Conservation (phyloP, 2,888 invertebrate genomes). For the Cynaeus angustus region DNA sequence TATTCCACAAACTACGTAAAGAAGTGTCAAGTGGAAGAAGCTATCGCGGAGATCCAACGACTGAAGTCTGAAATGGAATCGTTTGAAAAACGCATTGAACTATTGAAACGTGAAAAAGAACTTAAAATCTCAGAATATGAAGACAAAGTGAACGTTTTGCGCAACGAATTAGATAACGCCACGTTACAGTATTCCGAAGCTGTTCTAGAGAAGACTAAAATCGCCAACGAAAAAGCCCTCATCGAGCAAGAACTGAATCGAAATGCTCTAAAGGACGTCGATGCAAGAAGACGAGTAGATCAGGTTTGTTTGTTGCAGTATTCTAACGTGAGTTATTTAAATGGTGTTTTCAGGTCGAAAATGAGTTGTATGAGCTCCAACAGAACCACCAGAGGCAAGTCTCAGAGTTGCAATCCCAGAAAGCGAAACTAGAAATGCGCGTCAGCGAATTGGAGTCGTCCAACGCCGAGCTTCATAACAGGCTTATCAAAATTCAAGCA, state of each 20-base stretch:
- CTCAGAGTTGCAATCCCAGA: constrained; percentile 67
- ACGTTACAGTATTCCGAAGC: constrained; percentile 84
- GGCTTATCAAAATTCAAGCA: constrained; percentile 63
- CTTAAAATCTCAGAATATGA: constrained; percentile 69
- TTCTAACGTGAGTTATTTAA: too few relatives aligned
- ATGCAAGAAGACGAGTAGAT: constrained; percentile 23
- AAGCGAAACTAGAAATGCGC: constrained; percentile 71
- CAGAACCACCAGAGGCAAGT: constrained; percentile 64
- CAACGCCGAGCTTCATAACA: constrained; percentile 69
- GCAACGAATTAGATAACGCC: constrained; percentile 81
- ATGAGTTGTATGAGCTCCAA: constrained; percentile 63
- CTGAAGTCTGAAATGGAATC: constrained; percentile 57
- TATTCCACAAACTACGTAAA: constrained; percentile 75
- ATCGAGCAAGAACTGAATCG: constrained; percentile 79
- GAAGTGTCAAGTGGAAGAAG: constrained; percentile 74
- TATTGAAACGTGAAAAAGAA: constrained; percentile 70
- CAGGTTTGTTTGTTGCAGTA: constrained; percentile 14
- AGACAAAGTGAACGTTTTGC: constrained; percentile 75
- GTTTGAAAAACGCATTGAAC: constrained; percentile 70
- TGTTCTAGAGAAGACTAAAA: constrained; percentile 82
- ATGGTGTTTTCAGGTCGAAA: constrained; percentile 55
- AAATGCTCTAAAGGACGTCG: constrained; percentile 63
- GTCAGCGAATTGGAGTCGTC: constrained; percentile 69
- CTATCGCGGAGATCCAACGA: constrained; percentile 69
- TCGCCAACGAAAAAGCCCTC: constrained; percentile 80